phyloP scores from a whole-genome alignment of 2,888 invertebrate genomes.

The Cephus pulcher region DNA sequence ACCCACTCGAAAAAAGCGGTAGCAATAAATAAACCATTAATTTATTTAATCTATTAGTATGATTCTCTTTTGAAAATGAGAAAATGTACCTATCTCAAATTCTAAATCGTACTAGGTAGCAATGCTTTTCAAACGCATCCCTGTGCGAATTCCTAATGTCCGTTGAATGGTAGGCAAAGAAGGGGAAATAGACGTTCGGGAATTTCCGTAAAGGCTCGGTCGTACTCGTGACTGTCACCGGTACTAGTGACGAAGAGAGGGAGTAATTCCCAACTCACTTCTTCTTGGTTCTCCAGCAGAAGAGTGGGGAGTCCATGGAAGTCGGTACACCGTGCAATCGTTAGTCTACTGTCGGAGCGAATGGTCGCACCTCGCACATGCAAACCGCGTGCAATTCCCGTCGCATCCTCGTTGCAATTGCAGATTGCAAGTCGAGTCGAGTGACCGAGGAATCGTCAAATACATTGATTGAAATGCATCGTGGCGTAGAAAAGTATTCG shows the following conservation, averaged over 20 bases:
- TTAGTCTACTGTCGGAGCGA: conserved; percentile 50
- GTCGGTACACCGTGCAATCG: conserved; percentile 48
- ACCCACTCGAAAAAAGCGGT: background rate
- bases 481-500: conserved; percentile 19
- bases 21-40: background rate
- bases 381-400: conserved; percentile 41
- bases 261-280: conserved; percentile 11
- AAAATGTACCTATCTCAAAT: background rate
- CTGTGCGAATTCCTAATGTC: background rate
- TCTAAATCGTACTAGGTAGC: background rate
- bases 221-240: conserved; percentile 10
- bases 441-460: conserved; percentile 7
- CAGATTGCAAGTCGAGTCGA: conserved; percentile 8
- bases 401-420: background rate
- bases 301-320: conserved; percentile 22
- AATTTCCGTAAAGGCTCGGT: background rate
- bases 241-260: background rate
- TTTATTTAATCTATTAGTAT: background rate
- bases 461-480: conserved; percentile 26
- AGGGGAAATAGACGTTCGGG: background rate
- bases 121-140: background rate
- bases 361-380: conserved; percentile 42
- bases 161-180: background rate
- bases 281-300: conserved; percentile 19
- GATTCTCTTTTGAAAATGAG: background rate